Conservation (phyloP, 2,797 vertebrate genomes). For the Micromesistius poutassou region DNA sequence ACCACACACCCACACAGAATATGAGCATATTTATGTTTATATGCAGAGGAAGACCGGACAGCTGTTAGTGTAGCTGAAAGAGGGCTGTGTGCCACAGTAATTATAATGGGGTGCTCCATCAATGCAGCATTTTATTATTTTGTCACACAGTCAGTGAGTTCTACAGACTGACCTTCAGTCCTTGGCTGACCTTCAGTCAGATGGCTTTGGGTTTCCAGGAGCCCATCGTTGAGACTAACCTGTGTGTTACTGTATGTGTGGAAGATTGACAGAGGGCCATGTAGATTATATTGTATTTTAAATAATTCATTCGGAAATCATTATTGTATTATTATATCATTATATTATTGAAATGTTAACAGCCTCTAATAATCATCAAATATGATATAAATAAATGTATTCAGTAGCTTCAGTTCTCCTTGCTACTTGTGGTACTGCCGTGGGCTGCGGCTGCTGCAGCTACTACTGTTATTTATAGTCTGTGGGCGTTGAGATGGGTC, state of each 20-base stretch:
- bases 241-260: too few relatives aligned
- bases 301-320: too few relatives aligned
- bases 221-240: background rate
- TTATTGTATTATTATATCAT: too few relatives aligned
- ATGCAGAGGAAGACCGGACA: background rate
- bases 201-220: background rate
- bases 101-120: background rate
- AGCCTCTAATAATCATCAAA: background rate
- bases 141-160: background rate
- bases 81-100: background rate
- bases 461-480: slow-evolving; percentile 41
- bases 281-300: too few relatives aligned
- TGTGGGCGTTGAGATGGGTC: slow-evolving; percentile 50
- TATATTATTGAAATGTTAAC: background rate
- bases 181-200: background rate
- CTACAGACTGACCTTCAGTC: background rate
- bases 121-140: background rate
- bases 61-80: background rate
- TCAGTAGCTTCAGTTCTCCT: background rate
- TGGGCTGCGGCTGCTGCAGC: slow-evolving; percentile 19
- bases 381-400: background rate
- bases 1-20: background rate
- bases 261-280: too few relatives aligned
- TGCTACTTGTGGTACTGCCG: slow-evolving; percentile 9
- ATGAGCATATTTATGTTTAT: background rate